These are phyloP conservation scores for Atractosteus spatula DNA, from an alignment of 2,113 vertebrate genomes.

Conservation along the genomic window DNA sequence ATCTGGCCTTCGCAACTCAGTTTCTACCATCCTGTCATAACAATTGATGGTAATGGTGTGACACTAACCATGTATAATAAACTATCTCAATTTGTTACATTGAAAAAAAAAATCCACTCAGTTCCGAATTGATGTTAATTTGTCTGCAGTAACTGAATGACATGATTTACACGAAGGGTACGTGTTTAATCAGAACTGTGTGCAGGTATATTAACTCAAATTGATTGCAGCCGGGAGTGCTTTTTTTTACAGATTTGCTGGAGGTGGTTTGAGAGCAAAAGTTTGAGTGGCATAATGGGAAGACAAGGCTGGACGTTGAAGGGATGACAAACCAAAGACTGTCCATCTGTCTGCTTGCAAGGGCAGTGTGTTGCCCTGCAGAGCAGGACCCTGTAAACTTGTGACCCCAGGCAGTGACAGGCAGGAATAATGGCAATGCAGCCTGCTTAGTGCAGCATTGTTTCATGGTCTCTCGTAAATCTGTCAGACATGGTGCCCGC, in stretches of 20 bases:
- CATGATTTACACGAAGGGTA: not conserved
- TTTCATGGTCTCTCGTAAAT: too few relatives aligned
- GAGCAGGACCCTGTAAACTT: conserved; percentile 38
- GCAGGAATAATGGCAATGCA: conserved; percentile 32
- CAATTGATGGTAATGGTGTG: not conserved
- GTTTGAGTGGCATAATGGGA: not conserved
- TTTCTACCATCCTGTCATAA: too few relatives aligned
- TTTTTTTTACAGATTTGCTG: not conserved
- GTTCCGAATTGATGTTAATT: not conserved
- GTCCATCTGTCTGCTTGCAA: conserved; percentile 17
- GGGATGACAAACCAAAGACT: not conserved
- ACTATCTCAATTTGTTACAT: not conserved
- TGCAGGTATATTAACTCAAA: not conserved
- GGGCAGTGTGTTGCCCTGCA: not conserved
- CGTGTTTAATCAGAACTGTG: not conserved
- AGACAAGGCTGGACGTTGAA: not conserved
- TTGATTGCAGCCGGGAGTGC: not conserved
- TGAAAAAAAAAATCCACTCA: not conserved
- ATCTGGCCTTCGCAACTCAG: not conserved
- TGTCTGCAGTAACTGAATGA: not conserved
- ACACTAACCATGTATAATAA: not conserved
- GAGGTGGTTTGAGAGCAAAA: not conserved
- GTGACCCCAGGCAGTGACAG: conserved; percentile 17
- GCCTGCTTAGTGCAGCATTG: conserved; percentile 28
- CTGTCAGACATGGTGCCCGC: not conserved